A percentile compares a stretch with the other conserved stretches of the same genome.
phyloP scores from a whole-genome alignment of 2,113 vertebrate species.

The Platichthys stellatus region DNA sequence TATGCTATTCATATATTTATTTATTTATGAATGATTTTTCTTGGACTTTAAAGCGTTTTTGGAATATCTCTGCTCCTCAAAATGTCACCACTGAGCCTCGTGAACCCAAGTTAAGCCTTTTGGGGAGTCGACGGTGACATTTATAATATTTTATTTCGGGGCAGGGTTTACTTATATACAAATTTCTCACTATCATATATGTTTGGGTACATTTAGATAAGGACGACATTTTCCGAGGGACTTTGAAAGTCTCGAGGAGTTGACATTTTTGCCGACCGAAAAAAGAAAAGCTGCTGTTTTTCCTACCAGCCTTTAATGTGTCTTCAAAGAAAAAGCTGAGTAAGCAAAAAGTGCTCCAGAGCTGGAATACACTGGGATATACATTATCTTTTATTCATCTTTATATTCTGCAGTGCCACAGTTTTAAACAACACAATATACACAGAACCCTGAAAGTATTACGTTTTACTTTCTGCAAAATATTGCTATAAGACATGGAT shows the following conservation, averaged over 20 bases:
- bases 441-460: neutral
- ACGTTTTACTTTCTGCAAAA: slow-evolving; percentile 1
- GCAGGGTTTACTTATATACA: slow-evolving; percentile 31
- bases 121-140: slow-evolving; percentile 68
- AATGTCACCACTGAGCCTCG: slow-evolving; percentile 51
- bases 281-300: slow-evolving; percentile 46
- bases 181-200: slow-evolving; percentile 58
- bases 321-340: slow-evolving; percentile 23
- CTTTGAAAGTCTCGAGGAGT: slow-evolving; percentile 41
- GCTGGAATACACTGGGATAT: slow-evolving; percentile 15
- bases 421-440: slow-evolving; percentile 10
- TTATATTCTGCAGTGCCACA: slow-evolving; percentile 16
- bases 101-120: slow-evolving; percentile 60
- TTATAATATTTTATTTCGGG: slow-evolving; percentile 45
- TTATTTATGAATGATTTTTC: neutral
- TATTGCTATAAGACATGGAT: neutral
- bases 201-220: slow-evolving; percentile 57
- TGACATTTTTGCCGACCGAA: slow-evolving; percentile 61
- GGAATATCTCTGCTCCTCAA: slow-evolving; percentile 45
- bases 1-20: neutral
- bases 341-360: slow-evolving; percentile 30
- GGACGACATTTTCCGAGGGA: slow-evolving; percentile 51
- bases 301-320: slow-evolving; percentile 32
- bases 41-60: slow-evolving; percentile 7
- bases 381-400: slow-evolving; percentile 38